These are phyloP conservation scores for Cygnus olor DNA, from an alignment of 2,797 vertebrate genomes.

Conservation along the genomic window DNA sequence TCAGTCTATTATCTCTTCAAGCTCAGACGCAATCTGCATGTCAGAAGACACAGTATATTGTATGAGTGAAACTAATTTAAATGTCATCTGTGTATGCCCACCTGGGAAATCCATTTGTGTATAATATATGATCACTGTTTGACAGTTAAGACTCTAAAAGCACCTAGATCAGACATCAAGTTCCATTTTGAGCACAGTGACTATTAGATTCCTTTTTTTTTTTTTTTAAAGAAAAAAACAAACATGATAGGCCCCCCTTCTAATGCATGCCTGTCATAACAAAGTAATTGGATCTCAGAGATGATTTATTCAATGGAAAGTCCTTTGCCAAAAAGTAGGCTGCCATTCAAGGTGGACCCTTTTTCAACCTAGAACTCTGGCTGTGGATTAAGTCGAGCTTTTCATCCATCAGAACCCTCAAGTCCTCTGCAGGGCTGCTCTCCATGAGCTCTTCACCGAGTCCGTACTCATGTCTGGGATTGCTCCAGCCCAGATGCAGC, in stretches of 20 bases:
- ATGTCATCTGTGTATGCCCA: neutral
- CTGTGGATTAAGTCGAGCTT: too few relatives aligned
- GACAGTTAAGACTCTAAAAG: neutral
- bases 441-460: too few relatives aligned
- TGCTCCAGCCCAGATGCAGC: too few relatives aligned
- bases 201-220: neutral
- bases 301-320: neutral
- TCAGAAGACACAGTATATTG: neutral
- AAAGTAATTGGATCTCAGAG: neutral
- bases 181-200: neutral
- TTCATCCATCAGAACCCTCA: too few relatives aligned
- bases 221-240: too few relatives aligned
- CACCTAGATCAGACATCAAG: neutral
- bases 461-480: too few relatives aligned
- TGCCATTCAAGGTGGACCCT: neutral
- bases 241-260: neutral
- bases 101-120: neutral
- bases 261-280: neutral
- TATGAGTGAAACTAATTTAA: neutral
- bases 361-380: neutral
- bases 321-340: neutral
- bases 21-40: neutral
- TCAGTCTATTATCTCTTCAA: neutral
- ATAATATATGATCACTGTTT: neutral
- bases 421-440: too few relatives aligned